Base-by-base conservation (phyloP, 2,888 invertebrate genomes). In the Euproctis similis region DNA sequence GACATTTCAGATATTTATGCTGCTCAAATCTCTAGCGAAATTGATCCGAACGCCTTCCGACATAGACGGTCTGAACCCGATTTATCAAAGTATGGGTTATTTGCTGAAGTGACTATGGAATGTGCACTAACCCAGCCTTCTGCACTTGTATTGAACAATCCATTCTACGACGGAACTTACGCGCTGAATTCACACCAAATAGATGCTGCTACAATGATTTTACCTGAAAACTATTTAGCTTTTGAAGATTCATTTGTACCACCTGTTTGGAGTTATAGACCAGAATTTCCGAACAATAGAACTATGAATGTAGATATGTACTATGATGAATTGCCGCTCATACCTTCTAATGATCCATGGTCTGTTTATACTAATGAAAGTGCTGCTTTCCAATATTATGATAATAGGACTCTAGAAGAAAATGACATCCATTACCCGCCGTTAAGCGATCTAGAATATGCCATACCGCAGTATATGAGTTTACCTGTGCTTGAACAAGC, bases 221-320 rank as follows among this genome's bases (percentile, higher is more conserved):
- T 85, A 42, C 85, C 85, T 24, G 85, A 85, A 47, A 82, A 75
- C 52, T 85, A 85, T 54, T 61, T 85, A 50, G 80, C 82, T n/a
- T 82, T 85, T 48, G 85, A 86, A 65, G 84, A 85, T 61, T 75
- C 82, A 4, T 85, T 81, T 55, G 80, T 84, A 30, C 82, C 85
- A 17, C 54, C 71, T 8, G 17, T 24, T 4, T 85, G 81, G 77
- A 69, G 77, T 28, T 81, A 73, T 38, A 77, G 74, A 48, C 71
- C 78, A 17, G 75, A 78, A 42, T 57, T 65, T 43, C 41, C 75
- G 25, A 43, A 59, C 9, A 63, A 70, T 34, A 62, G 59, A 36
- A 65, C 69, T 31, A 53, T 62, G 24, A 71, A 72, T 46, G 53
- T 68, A 10, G 73, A 70, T 11, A 39, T 77, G 10, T 82, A 71